Evolutionary conservation across 1,140 invertebrate species (phyloP).

Genomic region (Drosophila santomea): DNA sequence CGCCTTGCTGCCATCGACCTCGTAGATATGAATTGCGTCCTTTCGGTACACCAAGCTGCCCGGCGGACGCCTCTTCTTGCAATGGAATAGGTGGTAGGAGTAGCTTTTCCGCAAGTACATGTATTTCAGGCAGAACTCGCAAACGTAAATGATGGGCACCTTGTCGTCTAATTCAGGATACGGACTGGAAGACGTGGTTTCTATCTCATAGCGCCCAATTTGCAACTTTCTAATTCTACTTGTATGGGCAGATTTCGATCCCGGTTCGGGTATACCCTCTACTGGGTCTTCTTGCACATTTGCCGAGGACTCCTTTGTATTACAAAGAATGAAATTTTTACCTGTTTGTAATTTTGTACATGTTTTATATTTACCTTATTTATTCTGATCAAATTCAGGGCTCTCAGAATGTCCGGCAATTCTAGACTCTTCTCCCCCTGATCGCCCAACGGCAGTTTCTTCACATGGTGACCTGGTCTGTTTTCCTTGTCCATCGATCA

Average conservation of each 20-base stretch:
- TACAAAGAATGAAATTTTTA: too few relatives aligned
- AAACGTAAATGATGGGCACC: slow-evolving; percentile 97
- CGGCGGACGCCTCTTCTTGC: slow-evolving; percentile 93
- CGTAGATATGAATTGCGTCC: slow-evolving; percentile 93
- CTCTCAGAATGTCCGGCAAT: neutral
- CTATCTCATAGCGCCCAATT: slow-evolving; percentile 98
- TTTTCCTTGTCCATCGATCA: neutral
- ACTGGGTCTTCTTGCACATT: too few relatives aligned
- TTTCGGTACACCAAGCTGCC: slow-evolving; percentile 97
- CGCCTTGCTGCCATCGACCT: slow-evolving; percentile 95
- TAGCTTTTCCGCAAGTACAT: slow-evolving; percentile 97
- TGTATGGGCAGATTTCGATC: too few relatives aligned
- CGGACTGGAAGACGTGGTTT: slow-evolving; percentile 99
- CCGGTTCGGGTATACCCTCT: too few relatives aligned
- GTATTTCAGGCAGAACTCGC: slow-evolving; percentile 98
- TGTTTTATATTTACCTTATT: too few relatives aligned
- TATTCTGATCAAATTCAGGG: neutral
- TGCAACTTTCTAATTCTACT: slow-evolving; percentile 91
- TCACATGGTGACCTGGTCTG: neutral
- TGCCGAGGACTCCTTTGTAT: too few relatives aligned
- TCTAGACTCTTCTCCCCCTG: neutral
- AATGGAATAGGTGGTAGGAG: slow-evolving; percentile 89
- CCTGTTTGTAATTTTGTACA: too few relatives aligned
- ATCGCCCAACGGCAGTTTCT: neutral
- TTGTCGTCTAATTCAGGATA: slow-evolving; percentile 99